phyloP scores from a whole-genome alignment of 2,797 vertebrate genomes.

The Pterois miles region DNA sequence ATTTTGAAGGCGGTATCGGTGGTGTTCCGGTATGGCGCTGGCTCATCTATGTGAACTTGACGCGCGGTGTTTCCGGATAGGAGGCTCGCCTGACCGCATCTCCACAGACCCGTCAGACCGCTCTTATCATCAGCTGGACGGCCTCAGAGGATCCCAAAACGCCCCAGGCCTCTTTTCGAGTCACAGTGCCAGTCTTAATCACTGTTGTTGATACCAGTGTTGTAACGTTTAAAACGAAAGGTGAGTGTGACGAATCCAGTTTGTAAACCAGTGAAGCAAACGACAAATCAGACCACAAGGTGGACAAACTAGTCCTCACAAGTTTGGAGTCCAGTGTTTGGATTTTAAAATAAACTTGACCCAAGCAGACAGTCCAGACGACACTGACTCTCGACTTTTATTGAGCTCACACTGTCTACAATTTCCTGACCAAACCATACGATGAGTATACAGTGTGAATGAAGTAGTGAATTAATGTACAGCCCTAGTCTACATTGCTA shows the following conservation, averaged over 20 bases:
- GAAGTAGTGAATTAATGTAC: not conserved
- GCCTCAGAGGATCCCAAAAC: slow-evolving; percentile 11
- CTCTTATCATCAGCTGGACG: slow-evolving; percentile 57
- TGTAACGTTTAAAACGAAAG: slow-evolving; percentile 24
- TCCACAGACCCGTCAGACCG: slow-evolving; percentile 74
- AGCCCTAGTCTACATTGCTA: not conserved
- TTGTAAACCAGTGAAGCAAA: slow-evolving; percentile 1
- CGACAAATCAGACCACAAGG: not conserved
- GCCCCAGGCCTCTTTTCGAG: slow-evolving; percentile 32
- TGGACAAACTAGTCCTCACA: not conserved
- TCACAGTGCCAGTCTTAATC: slow-evolving; percentile 39
- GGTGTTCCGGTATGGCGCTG: not conserved
- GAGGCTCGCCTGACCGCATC: slow-evolving; percentile 45
- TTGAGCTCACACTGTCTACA: not conserved
- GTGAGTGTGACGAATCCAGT: slow-evolving; percentile 2
- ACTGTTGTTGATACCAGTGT: slow-evolving; percentile 22
- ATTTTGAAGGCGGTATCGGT: slow-evolving; percentile 23
- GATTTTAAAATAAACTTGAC: not conserved
- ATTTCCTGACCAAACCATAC: not conserved
- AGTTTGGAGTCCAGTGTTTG: not conserved
- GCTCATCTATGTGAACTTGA: slow-evolving; percentile 7
- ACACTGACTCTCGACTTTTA: not conserved
- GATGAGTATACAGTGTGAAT: not conserved
- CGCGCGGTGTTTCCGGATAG: slow-evolving; percentile 49
- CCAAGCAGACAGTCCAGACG: not conserved